Percentiles rank a stretch among this genome's conserved stretches.
Evolutionary conservation across 2,888 invertebrate species (phyloP).

Genomic region (Bursaphelenchus okinawaensis): DNA sequence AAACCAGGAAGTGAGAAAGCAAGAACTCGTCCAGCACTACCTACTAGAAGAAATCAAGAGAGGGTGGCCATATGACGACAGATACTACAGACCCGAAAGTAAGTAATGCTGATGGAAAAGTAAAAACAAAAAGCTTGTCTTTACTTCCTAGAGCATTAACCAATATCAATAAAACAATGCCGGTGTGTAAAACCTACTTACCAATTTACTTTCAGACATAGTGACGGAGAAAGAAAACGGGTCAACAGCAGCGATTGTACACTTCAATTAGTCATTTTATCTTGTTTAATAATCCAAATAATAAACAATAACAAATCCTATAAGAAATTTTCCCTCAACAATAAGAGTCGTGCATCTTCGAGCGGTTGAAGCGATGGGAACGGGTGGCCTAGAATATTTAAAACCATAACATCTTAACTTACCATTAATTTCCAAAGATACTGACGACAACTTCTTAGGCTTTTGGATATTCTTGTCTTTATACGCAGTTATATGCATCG

Average conservation of each 20-base stretch:
- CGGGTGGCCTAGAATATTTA: conserved; percentile 25
- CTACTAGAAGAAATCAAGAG: conserved; percentile 48
- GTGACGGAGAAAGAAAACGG: background rate
- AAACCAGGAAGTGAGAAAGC: conserved; percentile 24
- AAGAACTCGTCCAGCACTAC: conserved; percentile 39
- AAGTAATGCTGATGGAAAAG: conserved; percentile 5
- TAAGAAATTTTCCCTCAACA: conserved; percentile 14
- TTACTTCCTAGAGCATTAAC: no score
- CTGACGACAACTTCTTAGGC: background rate
- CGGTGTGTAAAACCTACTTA: no score
- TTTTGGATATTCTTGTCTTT: conserved; percentile 31
- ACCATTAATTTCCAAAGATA: conserved; percentile 12
- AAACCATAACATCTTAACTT: background rate
- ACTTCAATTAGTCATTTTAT: background rate
- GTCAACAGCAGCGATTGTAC: background rate
- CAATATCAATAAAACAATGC: background rate
- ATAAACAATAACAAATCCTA: background rate
- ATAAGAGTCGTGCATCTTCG: conserved; percentile 11
- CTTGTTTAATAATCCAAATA: background rate
- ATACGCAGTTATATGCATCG: conserved; percentile 34
- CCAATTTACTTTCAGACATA: no score
- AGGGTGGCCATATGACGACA: conserved; percentile 56
- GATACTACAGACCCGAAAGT: conserved; percentile 41
- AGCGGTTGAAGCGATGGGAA: conserved; percentile 22
- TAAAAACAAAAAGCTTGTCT: conserved; percentile 7